These are phyloP conservation scores for Aricia agestis DNA, from an alignment of 1,140 invertebrate genomes.

Conservation along the genomic window DNA sequence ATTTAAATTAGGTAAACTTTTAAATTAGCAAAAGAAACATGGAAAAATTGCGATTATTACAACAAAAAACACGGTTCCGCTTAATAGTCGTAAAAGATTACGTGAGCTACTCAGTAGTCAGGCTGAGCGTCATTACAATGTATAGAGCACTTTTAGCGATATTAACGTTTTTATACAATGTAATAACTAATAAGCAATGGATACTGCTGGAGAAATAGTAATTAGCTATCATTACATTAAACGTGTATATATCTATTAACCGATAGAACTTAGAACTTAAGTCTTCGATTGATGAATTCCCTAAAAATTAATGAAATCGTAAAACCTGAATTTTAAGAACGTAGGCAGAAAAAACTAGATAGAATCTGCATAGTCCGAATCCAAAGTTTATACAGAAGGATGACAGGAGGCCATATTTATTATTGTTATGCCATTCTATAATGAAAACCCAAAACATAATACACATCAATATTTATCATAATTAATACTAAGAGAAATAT, in stretches of 20 bases:
- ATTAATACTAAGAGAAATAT: constrained; percentile 11
- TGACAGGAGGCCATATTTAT: neutral
- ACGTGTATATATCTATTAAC: neutral
- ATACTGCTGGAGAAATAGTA: neutral
- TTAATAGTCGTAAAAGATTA: no score
- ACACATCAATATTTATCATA: constrained; percentile 11
- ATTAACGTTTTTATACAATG: no score
- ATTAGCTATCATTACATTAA: neutral
- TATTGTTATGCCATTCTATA: neutral
- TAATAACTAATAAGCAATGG: neutral
- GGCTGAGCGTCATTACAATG: no score
- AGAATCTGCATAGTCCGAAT: neutral
- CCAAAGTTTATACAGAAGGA: neutral
- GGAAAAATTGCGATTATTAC: no score
- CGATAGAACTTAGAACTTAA: no score
- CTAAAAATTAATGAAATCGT: neutral
- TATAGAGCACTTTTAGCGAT: no score
- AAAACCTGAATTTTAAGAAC: neutral
- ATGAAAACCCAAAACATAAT: neutral
- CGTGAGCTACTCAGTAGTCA: no score
- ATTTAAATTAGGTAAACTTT: no score
- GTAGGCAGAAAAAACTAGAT: neutral
- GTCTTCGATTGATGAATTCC: neutral
- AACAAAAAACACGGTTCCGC: no score
- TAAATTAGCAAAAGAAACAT: no score